Evolutionary conservation across 1,140 invertebrate species (phyloP).

Genomic region (Hirudo medicinalis): DNA sequence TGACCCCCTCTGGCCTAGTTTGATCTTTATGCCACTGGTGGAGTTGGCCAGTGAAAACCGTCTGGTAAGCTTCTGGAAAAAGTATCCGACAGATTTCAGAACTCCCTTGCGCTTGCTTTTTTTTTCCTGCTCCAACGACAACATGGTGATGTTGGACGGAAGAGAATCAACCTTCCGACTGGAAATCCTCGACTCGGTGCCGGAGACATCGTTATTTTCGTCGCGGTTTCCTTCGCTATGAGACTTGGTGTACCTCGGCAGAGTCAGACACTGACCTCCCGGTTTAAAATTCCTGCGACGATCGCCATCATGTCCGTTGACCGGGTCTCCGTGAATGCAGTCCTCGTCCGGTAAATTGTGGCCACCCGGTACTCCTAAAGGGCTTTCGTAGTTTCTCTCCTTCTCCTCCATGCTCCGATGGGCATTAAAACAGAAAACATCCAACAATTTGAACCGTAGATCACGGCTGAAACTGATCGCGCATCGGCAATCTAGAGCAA

Average conservation of each 20-base stretch:
- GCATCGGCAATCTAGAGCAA: too few species aligned
- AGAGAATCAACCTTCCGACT: slow-evolving; percentile 6
- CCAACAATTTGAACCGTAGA: too few species aligned
- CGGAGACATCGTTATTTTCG: not conserved
- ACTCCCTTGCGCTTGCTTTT: not conserved
- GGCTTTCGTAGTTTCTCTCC: too few species aligned
- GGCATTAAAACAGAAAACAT: too few species aligned
- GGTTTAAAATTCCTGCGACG: not conserved
- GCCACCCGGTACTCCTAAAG: not conserved
- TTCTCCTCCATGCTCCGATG: too few species aligned
- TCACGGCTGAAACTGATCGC: too few species aligned
- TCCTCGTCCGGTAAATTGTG: slow-evolving; percentile 10
- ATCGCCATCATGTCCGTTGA: slow-evolving; percentile 4
- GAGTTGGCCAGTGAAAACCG: not conserved
- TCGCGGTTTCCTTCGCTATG: not conserved
- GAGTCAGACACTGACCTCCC: not conserved
- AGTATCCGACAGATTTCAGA: not conserved
- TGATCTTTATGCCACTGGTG: not conserved
- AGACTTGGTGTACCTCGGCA: not conserved
- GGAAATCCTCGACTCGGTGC: not conserved
- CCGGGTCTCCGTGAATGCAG: not conserved
- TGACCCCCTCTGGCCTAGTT: not conserved
- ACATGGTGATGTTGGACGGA: not conserved
- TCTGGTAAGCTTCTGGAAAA: not conserved
- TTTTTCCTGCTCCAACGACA: not conserved